These are phyloP conservation scores for Caretta caretta DNA, from an alignment of 2,113 vertebrate genomes.

Conservation along the genomic window DNA sequence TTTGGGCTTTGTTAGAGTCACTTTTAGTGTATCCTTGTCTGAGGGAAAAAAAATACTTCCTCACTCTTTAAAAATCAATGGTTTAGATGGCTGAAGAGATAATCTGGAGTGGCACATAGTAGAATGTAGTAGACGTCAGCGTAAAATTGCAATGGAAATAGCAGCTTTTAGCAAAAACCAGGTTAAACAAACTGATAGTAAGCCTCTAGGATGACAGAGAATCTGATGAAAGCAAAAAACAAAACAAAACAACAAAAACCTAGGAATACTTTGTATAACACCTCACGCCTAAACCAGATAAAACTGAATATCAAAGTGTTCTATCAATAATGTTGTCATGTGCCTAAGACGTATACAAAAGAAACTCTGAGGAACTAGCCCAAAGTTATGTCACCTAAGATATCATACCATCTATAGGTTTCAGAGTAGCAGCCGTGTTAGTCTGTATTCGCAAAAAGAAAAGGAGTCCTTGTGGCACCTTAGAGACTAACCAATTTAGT, in stretches of 20 bases:
- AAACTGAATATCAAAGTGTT: not conserved
- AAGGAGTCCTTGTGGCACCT: too few species aligned
- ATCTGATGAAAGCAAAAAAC: not conserved
- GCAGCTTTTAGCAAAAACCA: not conserved
- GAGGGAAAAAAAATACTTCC: not conserved
- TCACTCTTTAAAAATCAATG: not conserved
- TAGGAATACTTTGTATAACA: not conserved
- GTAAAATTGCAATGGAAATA: not conserved
- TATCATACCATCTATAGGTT: not conserved
- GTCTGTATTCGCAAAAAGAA: too few species aligned
- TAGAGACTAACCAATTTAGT: too few species aligned
- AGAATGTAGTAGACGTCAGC: not conserved
- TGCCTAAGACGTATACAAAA: not conserved
- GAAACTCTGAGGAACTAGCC: not conserved
- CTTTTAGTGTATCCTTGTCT: not conserved
- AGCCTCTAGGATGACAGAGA: not conserved
- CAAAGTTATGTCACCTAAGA: not conserved
- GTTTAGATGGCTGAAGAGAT: not conserved
- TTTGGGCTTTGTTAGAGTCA: not conserved
- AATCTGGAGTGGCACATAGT: not conserved
- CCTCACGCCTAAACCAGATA: not conserved
- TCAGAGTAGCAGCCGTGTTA: too few species aligned
- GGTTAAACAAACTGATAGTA: not conserved
- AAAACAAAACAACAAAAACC: not conserved
- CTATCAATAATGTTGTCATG: not conserved